Evolutionary conservation across 2,888 invertebrate species (phyloP), one percentile per base, ranked within the genome.

Genomic region (Drosophila imparisetae): DNA sequence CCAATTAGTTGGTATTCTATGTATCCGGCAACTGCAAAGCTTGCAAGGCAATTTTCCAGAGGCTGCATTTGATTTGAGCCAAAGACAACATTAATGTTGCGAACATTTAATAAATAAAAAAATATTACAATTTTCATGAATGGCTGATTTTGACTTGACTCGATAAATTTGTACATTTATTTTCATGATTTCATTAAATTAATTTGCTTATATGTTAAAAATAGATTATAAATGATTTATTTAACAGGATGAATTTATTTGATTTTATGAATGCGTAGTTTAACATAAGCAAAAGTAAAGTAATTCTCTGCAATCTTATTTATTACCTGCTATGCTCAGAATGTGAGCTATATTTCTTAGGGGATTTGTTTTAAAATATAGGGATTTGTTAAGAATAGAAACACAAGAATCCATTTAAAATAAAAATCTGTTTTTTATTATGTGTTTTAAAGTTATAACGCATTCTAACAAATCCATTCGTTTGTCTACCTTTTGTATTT

Each of bases 261-360:
- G 2, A 38, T 11, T 27, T 27, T 1, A 30, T 13, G 15, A 49
- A 29, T 21, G n/a, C 3, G n/a, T 8, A 18, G 15, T 7, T 29
- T 7, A 29, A 30, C 21, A 50, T 15, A 27, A 34, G 18, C 54
- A 38, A 7, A 15, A n/a, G 15, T 42, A 57, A 42, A 29, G 21
- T 3, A 24, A 24, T 11, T 30, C 15, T 21, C 0, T 50, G 13
- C 21, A 11, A 18, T 24, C 10, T 42, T 40, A 40, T 53, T 66
- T 53, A 68, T 67, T 45, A 40, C 8, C 27, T 42, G 50, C 8
- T 29, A 68, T 64, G 30, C 38, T 0, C 49, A 34, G 10, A 32
- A 40, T 40, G 21, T 7, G 10, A 27, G 24, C 18, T 15, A n/a
- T 7, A 65, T 40, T 50, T 48, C 40, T 65, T 11, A 34, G 40